Conservation (phyloP, 2,113 vertebrate species). For the Leptobrachium ailaonicum region DNA sequence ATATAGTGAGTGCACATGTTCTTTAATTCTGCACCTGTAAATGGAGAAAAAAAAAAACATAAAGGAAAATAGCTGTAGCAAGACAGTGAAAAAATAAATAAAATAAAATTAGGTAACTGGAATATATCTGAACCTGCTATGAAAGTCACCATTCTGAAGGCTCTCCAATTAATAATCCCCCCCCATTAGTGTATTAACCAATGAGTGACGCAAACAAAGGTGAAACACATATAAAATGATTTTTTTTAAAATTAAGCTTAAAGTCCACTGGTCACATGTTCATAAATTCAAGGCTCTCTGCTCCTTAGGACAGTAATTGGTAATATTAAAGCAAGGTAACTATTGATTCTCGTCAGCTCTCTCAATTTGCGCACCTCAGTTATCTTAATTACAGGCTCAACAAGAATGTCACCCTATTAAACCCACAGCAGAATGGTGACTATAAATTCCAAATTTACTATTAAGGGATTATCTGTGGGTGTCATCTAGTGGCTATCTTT, state of each 20-base stretch:
- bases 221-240: conserved; percentile 39
- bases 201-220: conserved; percentile 41
- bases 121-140: conserved; percentile 63
- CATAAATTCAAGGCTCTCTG: conserved; percentile 56
- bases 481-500: conserved; percentile 92
- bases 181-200: conserved; percentile 51
- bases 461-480: conserved; percentile 86
- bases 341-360: conserved; percentile 62
- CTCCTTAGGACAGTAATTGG: conserved; percentile 62
- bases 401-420: conserved; percentile 63
- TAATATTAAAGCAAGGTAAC: conserved; percentile 60
- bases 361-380: conserved; percentile 62
- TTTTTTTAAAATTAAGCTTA: conserved; percentile 37
- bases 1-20: conserved; percentile 83
- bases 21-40: conserved; percentile 88
- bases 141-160: conserved; percentile 50
- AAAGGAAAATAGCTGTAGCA: conserved; percentile 67
- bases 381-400: conserved; percentile 69
- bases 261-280: conserved; percentile 52
- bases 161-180: conserved; percentile 50
- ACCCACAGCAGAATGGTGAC: conserved; percentile 58
- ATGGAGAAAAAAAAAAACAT: conserved; percentile 63
- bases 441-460: conserved; percentile 61
- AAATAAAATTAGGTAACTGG: conserved; percentile 52
- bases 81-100: conserved; percentile 60